Evolutionary conservation across 2,113 vertebrate species (phyloP).

Genomic region (Emydocephalus ijimae): DNA sequence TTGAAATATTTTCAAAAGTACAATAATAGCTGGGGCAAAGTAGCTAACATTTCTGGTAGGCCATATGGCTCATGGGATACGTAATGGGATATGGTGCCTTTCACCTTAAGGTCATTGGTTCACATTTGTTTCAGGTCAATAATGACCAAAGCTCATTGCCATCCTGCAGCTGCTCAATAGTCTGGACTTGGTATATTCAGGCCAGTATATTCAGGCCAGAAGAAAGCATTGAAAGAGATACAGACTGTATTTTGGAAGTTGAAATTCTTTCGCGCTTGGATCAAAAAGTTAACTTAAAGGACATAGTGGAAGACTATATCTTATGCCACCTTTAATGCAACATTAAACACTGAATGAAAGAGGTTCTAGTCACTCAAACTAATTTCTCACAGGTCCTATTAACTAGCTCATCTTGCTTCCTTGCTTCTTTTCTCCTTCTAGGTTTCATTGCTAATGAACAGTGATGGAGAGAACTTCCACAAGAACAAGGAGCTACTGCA

Average conservation of each 20-base stretch:
- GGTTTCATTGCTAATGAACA: background rate
- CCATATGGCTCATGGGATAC: conserved; percentile 55
- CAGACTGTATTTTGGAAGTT: background rate
- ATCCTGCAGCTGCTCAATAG: conserved; percentile 57
- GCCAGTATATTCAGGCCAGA: background rate
- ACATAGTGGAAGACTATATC: background rate
- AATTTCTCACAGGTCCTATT: background rate
- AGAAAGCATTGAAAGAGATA: background rate
- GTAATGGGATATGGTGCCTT: conserved; percentile 58
- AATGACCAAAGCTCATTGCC: conserved; percentile 57
- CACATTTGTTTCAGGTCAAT: conserved; percentile 54
- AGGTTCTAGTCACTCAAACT: background rate
- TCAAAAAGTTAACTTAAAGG: background rate
- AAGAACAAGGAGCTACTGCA: background rate
- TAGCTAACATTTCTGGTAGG: conserved; percentile 56
- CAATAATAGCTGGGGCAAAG: conserved; percentile 61
- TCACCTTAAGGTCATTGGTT: conserved; percentile 62
- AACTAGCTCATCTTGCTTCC: background rate
- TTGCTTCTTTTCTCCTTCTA: background rate
- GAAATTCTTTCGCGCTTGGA: background rate
- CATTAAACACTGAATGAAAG: background rate
- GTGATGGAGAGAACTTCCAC: background rate
- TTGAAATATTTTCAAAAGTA: conserved; percentile 59
- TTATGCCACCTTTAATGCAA: background rate
- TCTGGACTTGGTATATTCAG: conserved; percentile 12